Evolutionary conservation across 2,888 invertebrate genomes (phyloP), one percentile per base, ranked within the genome.

Genomic region (Spilosoma lubricipeda): DNA sequence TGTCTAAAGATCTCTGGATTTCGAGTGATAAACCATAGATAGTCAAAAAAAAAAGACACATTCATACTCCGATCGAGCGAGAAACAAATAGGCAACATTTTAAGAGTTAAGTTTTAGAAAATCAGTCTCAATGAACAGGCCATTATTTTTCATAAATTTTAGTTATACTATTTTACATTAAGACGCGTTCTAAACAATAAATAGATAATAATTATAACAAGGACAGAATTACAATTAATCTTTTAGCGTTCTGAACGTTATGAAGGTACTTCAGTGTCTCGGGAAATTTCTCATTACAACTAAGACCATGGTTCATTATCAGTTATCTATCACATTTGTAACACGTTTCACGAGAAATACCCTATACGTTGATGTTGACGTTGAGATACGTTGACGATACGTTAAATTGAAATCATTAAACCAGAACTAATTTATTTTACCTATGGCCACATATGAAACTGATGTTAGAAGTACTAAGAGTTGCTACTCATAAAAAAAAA

Each of bases 51-150:
- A 80, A 48, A 15, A 65, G 79, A 80, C 70, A 82, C 81, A 80
- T 80, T 63, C 85, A 86, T 80, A 83, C 87, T 86, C 83, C 80
- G 83, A 85, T 79, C 82, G 80, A 88, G 87, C 83, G 78, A 86
- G 74, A 88, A 74, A 89, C 80, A 79, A 89, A 88, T 80, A 87
- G 89, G 79, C 81, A 77, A 83, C 82, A 74, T 88, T 89, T 90
- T 91, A 91, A 93, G 92, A 93, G 90, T 91, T 87, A 92, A 91
- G 89, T 90, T 91, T 93, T 91, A 96, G 92, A 95, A 95, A 94
- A 95, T 95, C 95, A 95, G 95, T 95, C 95, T 95, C 94, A 93
- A 94, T 89, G 91, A 93, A 94, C 95, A 95, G 95, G 95, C 95
- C 95, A 91, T 95, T 91, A 88, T 92, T 92, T 91, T 90, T 85